These are phyloP conservation scores for Tyria jacobaeae DNA, from an alignment of 2,888 invertebrate species.

Conservation along the genomic window DNA sequence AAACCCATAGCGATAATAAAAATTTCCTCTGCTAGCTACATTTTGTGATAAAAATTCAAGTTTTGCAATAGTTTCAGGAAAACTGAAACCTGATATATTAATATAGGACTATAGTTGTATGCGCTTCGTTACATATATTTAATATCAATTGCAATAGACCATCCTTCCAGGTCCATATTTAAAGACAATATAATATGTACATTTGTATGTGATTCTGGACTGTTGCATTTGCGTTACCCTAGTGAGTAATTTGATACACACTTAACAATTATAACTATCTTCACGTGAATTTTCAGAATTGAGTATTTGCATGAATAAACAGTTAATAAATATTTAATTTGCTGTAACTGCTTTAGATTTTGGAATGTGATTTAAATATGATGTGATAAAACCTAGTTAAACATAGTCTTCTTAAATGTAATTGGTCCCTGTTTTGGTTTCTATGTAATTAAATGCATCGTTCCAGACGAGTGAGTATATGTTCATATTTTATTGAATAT, in stretches of 20 bases:
- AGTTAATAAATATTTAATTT: neutral
- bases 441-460: no score
- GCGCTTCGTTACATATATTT: neutral
- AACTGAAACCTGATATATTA: neutral
- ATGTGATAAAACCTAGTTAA: neutral
- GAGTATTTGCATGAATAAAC: no score
- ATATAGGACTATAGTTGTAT: neutral
- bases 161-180: no score
- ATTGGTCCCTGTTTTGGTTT: neutral
- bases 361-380: no score
- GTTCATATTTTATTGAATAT: no score
- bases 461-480: no score
- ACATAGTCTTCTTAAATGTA: neutral
- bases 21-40: neutral
- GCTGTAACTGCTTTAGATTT: neutral
- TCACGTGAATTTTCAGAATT: no score
- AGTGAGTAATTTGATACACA: no score
- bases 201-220: no score
- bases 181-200: no score
- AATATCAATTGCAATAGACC: neutral
- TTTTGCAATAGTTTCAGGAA: neutral
- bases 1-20: neutral
- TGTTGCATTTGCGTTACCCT: no score
- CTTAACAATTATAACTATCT: no score
- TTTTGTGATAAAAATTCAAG: neutral